phyloP scores from a whole-genome alignment of 2,797 vertebrate genomes.

The Chiroxiphia lanceolata region DNA sequence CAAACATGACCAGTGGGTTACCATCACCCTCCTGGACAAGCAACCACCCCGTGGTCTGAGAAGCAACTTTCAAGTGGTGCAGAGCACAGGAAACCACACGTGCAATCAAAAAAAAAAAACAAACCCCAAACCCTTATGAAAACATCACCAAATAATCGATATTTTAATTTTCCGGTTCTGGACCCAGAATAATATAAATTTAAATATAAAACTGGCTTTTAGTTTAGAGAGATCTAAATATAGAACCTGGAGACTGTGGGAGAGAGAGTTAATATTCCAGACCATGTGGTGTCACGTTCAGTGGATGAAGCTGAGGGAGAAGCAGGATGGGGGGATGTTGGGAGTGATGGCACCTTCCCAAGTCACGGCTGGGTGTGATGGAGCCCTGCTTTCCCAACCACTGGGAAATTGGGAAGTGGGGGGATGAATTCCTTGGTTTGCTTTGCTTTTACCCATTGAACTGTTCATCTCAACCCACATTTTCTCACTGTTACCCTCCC shows the following conservation, averaged over 20 bases:
- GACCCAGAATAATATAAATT: not conserved
- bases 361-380: not conserved
- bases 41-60: not conserved
- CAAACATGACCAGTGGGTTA: not conserved
- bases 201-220: not conserved
- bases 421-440: not conserved
- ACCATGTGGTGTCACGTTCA: not conserved
- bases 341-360: not conserved
- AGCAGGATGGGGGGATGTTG: not conserved
- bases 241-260: not conserved
- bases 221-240: not conserved
- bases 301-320: not conserved
- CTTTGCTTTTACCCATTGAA: not conserved
- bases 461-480: not conserved
- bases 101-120: not conserved
- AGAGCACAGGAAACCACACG: not conserved
- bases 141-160: not conserved
- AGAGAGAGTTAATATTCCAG: not conserved
- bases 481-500: not conserved
- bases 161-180: not conserved
- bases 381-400: not conserved
- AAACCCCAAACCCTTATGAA: not conserved
- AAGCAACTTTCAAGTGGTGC: not conserved
- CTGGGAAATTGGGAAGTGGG: not conserved
- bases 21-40: rapidly evolving